A percentile compares a stretch with the other conserved stretches of the same genome.
Conservation (phyloP, 2,888 invertebrate species). For the Corbicula japonica region DNA sequence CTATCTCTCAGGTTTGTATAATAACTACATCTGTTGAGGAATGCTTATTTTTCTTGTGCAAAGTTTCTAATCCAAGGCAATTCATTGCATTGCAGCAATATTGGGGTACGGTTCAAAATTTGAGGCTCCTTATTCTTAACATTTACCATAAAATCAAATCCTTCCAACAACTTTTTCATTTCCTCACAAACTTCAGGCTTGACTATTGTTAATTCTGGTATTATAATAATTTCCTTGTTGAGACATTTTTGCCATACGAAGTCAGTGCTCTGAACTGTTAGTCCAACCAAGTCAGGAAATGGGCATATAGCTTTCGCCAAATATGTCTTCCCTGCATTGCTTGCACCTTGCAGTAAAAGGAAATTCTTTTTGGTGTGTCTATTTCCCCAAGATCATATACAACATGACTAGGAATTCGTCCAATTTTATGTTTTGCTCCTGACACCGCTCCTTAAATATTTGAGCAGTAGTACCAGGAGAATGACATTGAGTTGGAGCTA, state of each 20-base stretch:
- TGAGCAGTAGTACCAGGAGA: neutral
- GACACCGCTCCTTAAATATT: neutral
- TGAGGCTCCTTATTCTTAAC: neutral
- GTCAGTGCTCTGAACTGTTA: neutral
- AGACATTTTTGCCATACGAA: neutral
- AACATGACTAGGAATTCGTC: neutral
- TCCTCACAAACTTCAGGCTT: neutral
- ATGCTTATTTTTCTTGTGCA: neutral
- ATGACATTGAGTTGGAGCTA: neutral
- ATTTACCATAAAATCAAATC: neutral
- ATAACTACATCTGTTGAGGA: neutral
- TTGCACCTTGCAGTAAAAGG: neutral
- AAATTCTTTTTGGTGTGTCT: neutral
- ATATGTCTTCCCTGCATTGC: constrained; percentile 2
- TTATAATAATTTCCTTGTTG: constrained; percentile 9
- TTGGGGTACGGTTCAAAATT: constrained; percentile 3
- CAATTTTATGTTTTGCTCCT: neutral
- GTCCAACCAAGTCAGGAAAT: neutral
- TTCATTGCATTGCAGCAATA: neutral
- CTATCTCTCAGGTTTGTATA: neutral
- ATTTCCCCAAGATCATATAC: neutral
- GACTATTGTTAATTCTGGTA: neutral
- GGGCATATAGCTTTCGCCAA: neutral
- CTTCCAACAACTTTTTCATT: constrained; percentile 9
- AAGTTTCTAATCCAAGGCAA: neutral